These are phyloP conservation scores for Euwallacea fornicatus DNA, from an alignment of 1,140 invertebrate genomes.

Conservation along the genomic window DNA sequence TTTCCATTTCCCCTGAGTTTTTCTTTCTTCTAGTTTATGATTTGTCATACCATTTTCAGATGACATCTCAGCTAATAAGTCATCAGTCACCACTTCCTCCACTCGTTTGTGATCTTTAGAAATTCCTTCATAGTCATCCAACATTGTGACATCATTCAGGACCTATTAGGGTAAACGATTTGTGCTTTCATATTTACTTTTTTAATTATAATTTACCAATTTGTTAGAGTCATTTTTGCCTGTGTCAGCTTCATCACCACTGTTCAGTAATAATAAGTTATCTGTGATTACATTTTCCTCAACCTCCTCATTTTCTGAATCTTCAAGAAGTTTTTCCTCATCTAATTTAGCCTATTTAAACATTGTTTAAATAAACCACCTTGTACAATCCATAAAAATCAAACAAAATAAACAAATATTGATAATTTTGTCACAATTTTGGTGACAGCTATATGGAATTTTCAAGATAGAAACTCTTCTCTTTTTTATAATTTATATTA, in stretches of 20 bases:
- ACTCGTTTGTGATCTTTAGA: neutral
- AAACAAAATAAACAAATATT: neutral
- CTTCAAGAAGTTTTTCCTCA: slow-evolving; percentile 28
- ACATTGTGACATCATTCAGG: neutral
- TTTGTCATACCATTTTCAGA: no score
- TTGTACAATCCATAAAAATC: neutral
- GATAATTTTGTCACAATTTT: no score
- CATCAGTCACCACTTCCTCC: no score
- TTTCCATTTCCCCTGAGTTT: no score
- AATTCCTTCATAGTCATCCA: slow-evolving; percentile 2
- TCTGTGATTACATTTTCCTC: slow-evolving; percentile 8
- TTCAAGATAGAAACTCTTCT: neutral
- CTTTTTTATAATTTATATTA: no score
- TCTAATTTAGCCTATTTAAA: slow-evolving; percentile 17
- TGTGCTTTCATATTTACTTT: neutral
- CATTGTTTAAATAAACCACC: neutral
- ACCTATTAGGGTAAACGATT: neutral
- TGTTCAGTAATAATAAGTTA: neutral
- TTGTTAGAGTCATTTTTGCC: slow-evolving; percentile 6
- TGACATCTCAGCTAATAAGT: no score
- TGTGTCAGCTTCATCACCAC: slow-evolving; percentile 19
- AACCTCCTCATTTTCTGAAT: slow-evolving; percentile 22
- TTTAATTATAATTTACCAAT: neutral
- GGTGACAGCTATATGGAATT: no score
- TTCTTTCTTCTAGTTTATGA: no score